These are phyloP conservation scores for Acropora tenuis DNA, from an alignment of 64 coral and sea anemone species.

Conservation along the genomic window DNA sequence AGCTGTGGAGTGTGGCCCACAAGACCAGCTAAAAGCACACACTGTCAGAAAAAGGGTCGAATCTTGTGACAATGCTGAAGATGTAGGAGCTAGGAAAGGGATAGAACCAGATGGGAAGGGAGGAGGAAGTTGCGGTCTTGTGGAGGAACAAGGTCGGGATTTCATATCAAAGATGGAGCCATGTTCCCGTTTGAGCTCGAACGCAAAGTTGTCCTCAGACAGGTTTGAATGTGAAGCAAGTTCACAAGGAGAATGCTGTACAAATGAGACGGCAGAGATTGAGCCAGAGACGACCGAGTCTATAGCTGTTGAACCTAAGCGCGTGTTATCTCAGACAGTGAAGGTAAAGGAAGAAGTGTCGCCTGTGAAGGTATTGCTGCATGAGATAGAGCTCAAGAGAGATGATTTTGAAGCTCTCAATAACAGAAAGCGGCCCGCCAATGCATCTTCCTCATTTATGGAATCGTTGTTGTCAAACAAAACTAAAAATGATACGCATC, in stretches of 20 bases:
- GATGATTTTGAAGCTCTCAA: background rate
- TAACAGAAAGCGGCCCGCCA: background rate
- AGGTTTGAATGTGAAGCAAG: background rate
- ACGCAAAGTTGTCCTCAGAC: background rate
- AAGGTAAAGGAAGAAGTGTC: background rate
- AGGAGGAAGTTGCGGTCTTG: background rate
- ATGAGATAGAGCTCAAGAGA: background rate
- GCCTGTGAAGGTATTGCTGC: background rate
- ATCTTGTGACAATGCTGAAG: background rate
- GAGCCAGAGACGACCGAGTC: background rate
- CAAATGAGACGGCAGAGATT: background rate
- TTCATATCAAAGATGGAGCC: background rate
- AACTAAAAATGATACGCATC: background rate
- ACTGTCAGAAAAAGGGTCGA: background rate
- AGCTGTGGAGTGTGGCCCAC: background rate
- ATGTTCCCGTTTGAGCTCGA: background rate
- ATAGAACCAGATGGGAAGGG: background rate
- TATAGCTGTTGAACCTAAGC: background rate
- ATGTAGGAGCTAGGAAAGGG: background rate
- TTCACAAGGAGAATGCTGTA: background rate
- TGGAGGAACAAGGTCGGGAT: background rate
- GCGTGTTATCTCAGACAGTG: background rate
- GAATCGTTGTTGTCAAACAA: background rate
- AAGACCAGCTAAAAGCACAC: background rate
- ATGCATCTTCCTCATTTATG: background rate